Conservation (phyloP, 2,888 invertebrate species). For the Lepidochrysops patricia region DNA sequence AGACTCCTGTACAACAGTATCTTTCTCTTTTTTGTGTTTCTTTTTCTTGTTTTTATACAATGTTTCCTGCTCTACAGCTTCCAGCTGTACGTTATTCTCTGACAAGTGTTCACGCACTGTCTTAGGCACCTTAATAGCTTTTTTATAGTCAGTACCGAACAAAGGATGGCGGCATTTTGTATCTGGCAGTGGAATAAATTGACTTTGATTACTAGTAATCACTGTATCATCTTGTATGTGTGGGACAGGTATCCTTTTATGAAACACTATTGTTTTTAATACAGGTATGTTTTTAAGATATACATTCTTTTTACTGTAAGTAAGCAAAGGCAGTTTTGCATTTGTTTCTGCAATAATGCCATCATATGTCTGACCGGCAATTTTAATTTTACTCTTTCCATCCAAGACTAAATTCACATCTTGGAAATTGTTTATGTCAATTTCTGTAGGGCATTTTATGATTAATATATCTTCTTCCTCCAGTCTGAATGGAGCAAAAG, state of each 20-base stretch:
- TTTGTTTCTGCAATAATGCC: slow-evolving; percentile 32
- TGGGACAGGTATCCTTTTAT: slow-evolving; percentile 48
- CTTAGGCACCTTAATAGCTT: slow-evolving; percentile 40
- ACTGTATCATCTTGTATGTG: slow-evolving; percentile 38
- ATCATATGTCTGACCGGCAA: slow-evolving; percentile 44
- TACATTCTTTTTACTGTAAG: slow-evolving; percentile 27
- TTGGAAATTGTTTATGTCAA: slow-evolving; percentile 36
- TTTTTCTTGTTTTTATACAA: slow-evolving; percentile 33
- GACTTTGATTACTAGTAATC: slow-evolving; percentile 36
- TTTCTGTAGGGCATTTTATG: slow-evolving; percentile 43
- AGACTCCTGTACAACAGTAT: slow-evolving; percentile 19
- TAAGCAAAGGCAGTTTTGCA: slow-evolving; percentile 30
- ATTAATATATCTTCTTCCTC: slow-evolving; percentile 52
- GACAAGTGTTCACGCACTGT: slow-evolving; percentile 35
- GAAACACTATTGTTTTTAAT: slow-evolving; percentile 34
- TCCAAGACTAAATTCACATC: slow-evolving; percentile 35
- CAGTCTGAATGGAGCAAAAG: slow-evolving; percentile 28
- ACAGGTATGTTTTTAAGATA: slow-evolving; percentile 34
- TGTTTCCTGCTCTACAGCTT: slow-evolving; percentile 18
- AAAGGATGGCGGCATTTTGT: slow-evolving; percentile 58
- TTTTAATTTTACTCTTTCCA: slow-evolving; percentile 47
- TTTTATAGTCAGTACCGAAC: slow-evolving; percentile 51
- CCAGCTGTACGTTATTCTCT: slow-evolving; percentile 9
- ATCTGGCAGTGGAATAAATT: slow-evolving; percentile 51
- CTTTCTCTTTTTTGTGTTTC: slow-evolving; percentile 36